Conservation (phyloP, 37 sponge, comb jelly and placozoan genomes). For the Chondrilla cf. caribensis region DNA sequence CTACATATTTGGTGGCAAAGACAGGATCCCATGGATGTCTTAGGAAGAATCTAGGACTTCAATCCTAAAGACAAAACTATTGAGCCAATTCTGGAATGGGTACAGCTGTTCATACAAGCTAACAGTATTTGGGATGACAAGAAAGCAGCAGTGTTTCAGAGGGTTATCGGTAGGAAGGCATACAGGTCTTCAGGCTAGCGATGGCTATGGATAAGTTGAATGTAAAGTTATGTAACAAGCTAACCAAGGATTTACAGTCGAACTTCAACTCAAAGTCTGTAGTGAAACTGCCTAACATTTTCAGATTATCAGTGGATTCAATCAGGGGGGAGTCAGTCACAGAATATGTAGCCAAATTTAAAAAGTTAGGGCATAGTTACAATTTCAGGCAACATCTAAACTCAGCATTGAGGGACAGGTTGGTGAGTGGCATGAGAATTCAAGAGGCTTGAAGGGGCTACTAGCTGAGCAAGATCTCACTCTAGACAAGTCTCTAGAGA, state of each 20-base stretch:
- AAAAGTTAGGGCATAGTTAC: not conserved
- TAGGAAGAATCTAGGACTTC: slow-evolving; percentile 2
- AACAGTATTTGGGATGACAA: slow-evolving; percentile 1
- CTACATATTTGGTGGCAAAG: slow-evolving; percentile 12
- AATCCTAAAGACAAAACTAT: not conserved
- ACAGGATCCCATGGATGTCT: not conserved
- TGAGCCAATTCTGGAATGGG: not conserved
- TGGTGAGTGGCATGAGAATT: not conserved
- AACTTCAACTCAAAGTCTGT: not conserved
- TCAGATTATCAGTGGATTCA: not conserved
- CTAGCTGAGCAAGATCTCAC: slow-evolving; percentile 2
- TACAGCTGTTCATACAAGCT: not conserved
- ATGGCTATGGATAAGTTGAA: not conserved
- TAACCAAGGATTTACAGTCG: not conserved
- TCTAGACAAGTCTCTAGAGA: not conserved
- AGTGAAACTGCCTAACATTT: not conserved
- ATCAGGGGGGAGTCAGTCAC: not conserved
- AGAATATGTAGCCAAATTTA: slow-evolving; percentile 12
- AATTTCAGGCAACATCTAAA: not conserved
- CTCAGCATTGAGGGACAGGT: not conserved
- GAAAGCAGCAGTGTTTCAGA: not conserved
- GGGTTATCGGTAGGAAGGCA: not conserved
- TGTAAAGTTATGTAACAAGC: not conserved
- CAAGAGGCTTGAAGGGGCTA: not conserved
- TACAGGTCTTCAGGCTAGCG: not conserved